Evolutionary conservation across 1,140 invertebrate genomes (phyloP).

Genomic region (Dendroctonus ponderosae): DNA sequence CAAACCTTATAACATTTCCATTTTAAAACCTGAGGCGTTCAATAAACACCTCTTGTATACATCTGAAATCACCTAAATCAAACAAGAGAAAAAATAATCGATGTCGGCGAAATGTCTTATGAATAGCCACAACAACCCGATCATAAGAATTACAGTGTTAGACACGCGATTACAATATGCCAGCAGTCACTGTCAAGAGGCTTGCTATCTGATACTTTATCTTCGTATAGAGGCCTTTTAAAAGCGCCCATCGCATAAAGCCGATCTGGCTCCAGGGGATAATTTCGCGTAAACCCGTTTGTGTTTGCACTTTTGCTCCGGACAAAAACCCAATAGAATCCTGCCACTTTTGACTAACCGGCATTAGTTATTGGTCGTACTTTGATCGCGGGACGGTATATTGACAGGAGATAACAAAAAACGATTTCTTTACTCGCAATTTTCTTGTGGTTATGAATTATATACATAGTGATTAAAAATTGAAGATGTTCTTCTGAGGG

Average conservation of each 20-base stretch:
- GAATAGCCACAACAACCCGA: conserved; percentile 17
- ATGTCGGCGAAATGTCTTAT: conserved; percentile 20
- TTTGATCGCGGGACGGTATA: neutral
- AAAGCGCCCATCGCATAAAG: conserved; percentile 10
- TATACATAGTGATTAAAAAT: too few species aligned
- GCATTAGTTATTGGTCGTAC: conserved; percentile 3
- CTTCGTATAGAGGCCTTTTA: conserved; percentile 8
- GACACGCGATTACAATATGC: conserved; percentile 29
- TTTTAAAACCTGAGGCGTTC: too few species aligned
- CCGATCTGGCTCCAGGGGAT: conserved; percentile 22
- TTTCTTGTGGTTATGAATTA: too few species aligned
- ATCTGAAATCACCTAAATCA: neutral
- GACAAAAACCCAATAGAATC: neutral
- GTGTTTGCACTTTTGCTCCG: neutral
- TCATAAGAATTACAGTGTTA: conserved; percentile 28
- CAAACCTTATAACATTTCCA: too few species aligned
- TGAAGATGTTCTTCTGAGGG: too few species aligned
- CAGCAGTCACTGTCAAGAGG: conserved; percentile 22
- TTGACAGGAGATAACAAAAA: neutral
- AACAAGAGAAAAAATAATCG: neutral
- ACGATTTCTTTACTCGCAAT: too few species aligned
- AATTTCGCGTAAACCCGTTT: conserved; percentile 21
- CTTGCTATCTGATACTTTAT: conserved; percentile 2
- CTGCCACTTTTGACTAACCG: neutral
- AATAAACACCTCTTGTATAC: neutral